A percentile compares a stretch with the other conserved stretches of the same genome.
Conservation (phyloP, 2,113 vertebrate genomes). For the Cathartes aura region DNA sequence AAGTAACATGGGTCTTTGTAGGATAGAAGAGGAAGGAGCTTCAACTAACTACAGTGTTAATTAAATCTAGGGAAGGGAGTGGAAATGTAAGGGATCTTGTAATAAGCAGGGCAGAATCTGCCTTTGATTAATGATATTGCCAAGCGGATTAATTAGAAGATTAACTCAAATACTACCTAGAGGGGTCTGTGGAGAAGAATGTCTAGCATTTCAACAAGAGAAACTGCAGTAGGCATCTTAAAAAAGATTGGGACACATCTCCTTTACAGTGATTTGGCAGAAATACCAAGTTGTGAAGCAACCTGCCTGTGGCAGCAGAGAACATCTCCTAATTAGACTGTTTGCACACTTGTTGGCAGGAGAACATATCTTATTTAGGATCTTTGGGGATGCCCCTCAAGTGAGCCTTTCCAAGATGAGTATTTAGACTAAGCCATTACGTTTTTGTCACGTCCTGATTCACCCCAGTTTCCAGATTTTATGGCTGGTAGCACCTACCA, state of each 20-base stretch:
- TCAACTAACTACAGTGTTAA: constrained; percentile 10
- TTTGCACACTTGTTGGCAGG: constrained; percentile 23
- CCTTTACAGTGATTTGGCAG: constrained; percentile 15
- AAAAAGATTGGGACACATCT: not conserved
- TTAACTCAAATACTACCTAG: constrained; percentile 28
- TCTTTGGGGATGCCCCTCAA: not conserved
- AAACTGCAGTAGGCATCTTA: not conserved
- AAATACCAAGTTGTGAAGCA: not conserved
- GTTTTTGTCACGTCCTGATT: not conserved
- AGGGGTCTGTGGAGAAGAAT: not conserved
- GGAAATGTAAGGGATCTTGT: constrained; percentile 8
- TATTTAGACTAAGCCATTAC: not conserved
- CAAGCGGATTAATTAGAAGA: constrained; percentile 62
- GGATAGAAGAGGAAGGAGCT: not conserved
- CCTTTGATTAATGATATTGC: constrained; percentile 55
- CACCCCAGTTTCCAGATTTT: not conserved
- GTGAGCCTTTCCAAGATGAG: constrained; percentile 8
- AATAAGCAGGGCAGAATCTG: constrained; percentile 29
- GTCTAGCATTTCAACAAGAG: constrained; percentile 9
- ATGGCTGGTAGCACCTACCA: not conserved
- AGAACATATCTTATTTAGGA: not conserved
- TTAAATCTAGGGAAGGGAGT: constrained; percentile 41
- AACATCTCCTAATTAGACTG: constrained; percentile 15
- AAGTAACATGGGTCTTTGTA: not conserved
- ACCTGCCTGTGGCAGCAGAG: not conserved